These are phyloP conservation scores for Aphidoletes aphidimyza DNA, from an alignment of 2,888 invertebrate genomes.

Conservation along the genomic window DNA sequence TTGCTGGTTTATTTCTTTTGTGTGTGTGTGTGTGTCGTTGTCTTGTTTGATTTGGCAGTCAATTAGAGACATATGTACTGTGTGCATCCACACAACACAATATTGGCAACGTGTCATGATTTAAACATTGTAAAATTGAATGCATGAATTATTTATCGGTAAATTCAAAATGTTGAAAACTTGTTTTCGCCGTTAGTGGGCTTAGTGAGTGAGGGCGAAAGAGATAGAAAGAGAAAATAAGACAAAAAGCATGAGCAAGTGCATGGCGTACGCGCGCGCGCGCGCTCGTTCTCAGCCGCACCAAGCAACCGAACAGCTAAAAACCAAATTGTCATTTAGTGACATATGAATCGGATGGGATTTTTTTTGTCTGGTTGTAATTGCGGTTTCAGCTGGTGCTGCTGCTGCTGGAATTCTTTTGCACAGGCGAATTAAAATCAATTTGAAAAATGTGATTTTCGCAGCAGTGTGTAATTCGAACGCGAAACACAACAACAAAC, in stretches of 20 bases:
- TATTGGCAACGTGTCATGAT: slow-evolving; percentile 26
- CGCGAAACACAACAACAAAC: not conserved
- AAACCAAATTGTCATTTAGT: not conserved
- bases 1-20: no score
- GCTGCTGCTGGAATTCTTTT: not conserved
- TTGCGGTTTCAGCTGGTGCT: not conserved
- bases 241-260: not conserved
- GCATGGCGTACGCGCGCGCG: not conserved
- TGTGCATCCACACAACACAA: not conserved
- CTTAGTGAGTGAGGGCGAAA: no score
- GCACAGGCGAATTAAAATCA: not conserved
- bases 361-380: not conserved
- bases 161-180: slow-evolving; percentile 30
- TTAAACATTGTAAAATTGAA: slow-evolving; percentile 31
- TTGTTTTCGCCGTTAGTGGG: not conserved
- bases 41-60: not conserved
- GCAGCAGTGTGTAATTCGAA: not conserved
- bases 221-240: no score
- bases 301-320: no score
- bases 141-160: slow-evolving; percentile 15
- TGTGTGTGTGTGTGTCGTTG: not conserved
- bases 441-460: not conserved
- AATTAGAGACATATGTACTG: slow-evolving; percentile 29
- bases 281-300: not conserved
- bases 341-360: not conserved